These are phyloP conservation scores for Cichladusa arquata DNA, from an alignment of 2,113 vertebrate species.

Conservation along the genomic window DNA sequence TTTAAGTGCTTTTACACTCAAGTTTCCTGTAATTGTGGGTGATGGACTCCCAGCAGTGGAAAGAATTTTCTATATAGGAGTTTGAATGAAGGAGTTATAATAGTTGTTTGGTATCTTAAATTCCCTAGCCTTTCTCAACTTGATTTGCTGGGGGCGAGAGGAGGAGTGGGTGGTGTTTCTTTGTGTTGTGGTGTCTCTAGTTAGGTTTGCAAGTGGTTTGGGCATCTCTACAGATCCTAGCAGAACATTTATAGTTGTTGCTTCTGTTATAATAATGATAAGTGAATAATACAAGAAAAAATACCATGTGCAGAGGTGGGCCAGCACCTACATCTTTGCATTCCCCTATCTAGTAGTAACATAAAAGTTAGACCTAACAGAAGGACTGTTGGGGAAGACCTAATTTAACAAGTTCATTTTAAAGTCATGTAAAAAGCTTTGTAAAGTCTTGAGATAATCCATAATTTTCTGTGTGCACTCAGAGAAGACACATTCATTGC, in stretches of 20 bases:
- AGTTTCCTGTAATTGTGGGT: neutral
- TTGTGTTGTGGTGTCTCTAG: neutral
- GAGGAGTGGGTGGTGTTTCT: neutral
- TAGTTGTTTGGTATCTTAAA: neutral
- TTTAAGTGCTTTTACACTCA: neutral
- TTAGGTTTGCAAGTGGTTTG: neutral
- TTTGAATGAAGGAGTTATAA: neutral
- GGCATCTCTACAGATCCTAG: neutral
- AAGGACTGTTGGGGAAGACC: neutral
- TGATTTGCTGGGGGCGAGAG: neutral
- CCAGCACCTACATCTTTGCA: neutral
- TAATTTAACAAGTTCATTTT: neutral
- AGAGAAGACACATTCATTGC: neutral
- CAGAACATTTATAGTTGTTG: neutral
- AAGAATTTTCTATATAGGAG: neutral
- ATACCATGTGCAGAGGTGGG: neutral
- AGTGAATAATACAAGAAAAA: neutral
- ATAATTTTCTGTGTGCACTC: neutral
- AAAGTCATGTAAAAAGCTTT: neutral
- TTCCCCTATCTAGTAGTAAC: neutral
- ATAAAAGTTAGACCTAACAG: neutral
- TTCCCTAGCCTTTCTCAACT: neutral
- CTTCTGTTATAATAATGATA: neutral
- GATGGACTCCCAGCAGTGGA: neutral
- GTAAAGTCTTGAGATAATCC: neutral